Percentiles rank a stretch among this genome's conserved stretches.
Conservation (phyloP, 37 sponge, comb jelly and placozoan species). For the Halisarca cf. caerulea region DNA sequence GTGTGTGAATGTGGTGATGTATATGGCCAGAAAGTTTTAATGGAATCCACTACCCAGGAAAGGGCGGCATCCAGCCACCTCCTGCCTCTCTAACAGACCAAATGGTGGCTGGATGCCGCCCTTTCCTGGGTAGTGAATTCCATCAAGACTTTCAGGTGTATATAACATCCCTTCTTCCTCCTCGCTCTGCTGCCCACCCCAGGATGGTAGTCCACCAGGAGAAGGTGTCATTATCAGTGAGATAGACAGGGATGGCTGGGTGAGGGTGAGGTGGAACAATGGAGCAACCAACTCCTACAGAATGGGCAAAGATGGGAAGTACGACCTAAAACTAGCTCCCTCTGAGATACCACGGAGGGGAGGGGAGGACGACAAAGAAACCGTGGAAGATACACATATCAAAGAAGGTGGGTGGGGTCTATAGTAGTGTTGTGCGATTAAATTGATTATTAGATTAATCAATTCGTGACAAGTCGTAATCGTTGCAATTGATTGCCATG, state of each 20-base stretch:
- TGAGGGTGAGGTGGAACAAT: conserved; percentile 89
- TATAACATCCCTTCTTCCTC: not conserved
- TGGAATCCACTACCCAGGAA: too few relatives aligned
- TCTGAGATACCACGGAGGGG: conserved; percentile 57
- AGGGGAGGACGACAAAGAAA: conserved; percentile 52
- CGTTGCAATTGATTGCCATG: too few relatives aligned
- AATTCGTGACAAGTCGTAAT: too few relatives aligned
- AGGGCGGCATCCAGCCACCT: too few relatives aligned
- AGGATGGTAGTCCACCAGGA: conserved; percentile 89
- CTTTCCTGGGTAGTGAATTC: too few relatives aligned
- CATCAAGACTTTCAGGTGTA: not conserved
- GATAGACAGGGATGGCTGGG: conserved; percentile 88
- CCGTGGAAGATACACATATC: conserved; percentile 43
- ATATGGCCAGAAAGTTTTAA: too few relatives aligned
- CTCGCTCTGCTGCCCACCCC: not conserved
- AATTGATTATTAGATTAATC: too few relatives aligned
- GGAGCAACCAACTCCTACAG: conserved; percentile 93
- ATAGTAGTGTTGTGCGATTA: too few relatives aligned
- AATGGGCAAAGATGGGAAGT: conserved; percentile 90
- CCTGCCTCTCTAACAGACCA: too few relatives aligned
- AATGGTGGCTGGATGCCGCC: too few relatives aligned
- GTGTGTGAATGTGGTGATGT: not conserved
- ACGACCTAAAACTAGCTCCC: conserved; percentile 83
- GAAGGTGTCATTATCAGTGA: conserved; percentile 91
- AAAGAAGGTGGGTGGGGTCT: conserved; percentile 22